Evolutionary conservation across 2,113 vertebrate species (phyloP).

Genomic region (Erythrocebus patas): DNA sequence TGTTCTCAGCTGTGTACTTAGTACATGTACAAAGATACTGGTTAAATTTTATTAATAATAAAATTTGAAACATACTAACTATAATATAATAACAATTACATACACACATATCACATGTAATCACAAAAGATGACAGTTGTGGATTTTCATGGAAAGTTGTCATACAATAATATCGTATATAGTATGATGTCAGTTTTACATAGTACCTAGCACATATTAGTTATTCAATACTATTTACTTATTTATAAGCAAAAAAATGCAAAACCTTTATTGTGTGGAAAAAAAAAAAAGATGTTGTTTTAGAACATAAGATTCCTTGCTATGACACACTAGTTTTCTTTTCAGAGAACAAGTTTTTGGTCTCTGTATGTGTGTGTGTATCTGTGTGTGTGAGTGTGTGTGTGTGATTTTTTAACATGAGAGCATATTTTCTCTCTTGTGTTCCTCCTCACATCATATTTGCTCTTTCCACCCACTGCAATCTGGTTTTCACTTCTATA

Average conservation of each 20-base stretch:
- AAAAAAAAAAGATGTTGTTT: not conserved
- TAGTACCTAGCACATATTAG: not conserved
- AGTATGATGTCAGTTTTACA: not conserved
- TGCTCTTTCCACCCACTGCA: conserved; percentile 61
- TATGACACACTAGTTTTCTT: not conserved
- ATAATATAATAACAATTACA: not conserved
- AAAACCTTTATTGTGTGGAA: not conserved
- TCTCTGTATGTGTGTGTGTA: too few species aligned
- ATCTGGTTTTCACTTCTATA: conserved; percentile 57
- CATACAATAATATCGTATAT: not conserved
- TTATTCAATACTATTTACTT: not conserved
- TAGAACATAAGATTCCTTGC: not conserved
- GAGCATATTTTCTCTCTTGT: conserved; percentile 55
- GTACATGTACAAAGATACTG: not conserved
- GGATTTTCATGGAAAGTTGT: not conserved
- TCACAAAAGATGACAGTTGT: not conserved
- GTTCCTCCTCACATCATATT: conserved; percentile 47
- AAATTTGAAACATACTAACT: not conserved
- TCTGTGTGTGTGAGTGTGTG: not conserved
- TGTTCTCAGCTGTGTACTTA: not conserved
- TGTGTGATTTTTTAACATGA: not conserved
- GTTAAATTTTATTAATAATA: not conserved
- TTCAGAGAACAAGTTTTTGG: not conserved
- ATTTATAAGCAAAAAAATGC: not conserved
- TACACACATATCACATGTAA: not conserved